A percentile compares a stretch with the other conserved stretches of the same genome.
These are phyloP conservation scores for Acanthisitta chloris DNA, from an alignment of 2,113 vertebrate species.

Conservation along the genomic window DNA sequence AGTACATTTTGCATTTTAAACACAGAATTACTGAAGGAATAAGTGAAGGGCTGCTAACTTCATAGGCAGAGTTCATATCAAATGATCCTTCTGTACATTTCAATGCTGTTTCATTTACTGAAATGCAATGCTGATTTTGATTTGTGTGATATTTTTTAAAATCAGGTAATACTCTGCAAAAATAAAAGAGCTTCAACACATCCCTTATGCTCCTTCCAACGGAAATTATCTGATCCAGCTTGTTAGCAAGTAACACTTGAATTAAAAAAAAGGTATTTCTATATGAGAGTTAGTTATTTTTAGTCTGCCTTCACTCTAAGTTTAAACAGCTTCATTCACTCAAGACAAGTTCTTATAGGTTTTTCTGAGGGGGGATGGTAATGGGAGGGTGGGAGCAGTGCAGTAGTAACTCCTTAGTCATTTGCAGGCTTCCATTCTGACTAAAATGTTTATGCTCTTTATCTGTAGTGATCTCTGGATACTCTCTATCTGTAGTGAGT, in stretches of 20 bases:
- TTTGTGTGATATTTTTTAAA: neutral
- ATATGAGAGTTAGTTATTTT: conserved; percentile 3
- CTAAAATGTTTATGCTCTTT: neutral
- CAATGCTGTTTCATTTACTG: neutral
- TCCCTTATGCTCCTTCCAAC: neutral
- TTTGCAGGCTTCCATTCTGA: neutral
- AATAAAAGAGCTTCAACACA: neutral
- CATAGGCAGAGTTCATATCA: neutral
- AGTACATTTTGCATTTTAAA: neutral
- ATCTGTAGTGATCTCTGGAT: neutral
- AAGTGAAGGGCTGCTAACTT: neutral
- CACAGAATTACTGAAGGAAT: neutral
- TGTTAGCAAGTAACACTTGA: neutral
- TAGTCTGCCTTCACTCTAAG: neutral
- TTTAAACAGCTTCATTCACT: conserved; percentile 19
- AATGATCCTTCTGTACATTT: neutral
- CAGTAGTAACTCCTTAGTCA: neutral
- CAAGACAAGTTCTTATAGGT: neutral
- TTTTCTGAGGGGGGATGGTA: neutral
- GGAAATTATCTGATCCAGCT: neutral
- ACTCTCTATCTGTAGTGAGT: neutral
- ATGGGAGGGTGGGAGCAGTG: neutral
- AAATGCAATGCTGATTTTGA: neutral
- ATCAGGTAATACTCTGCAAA: neutral
- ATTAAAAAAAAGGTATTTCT: neutral